These are phyloP conservation scores for Leptonema lineaticorne DNA, from an alignment of 1,140 invertebrate genomes.

Conservation along the genomic window DNA sequence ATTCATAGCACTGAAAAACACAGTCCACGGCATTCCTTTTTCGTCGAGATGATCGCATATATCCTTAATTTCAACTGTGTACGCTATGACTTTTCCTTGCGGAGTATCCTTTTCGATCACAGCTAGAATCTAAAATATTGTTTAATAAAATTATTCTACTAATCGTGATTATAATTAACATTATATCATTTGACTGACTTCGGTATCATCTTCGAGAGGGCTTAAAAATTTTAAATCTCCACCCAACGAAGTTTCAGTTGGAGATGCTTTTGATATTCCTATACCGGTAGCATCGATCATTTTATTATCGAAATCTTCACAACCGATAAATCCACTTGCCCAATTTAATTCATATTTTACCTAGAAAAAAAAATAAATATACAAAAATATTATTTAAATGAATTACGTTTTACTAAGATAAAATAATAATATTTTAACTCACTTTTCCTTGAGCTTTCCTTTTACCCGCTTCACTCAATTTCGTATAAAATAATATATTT, in stretches of 20 bases:
- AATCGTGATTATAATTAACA: not conserved
- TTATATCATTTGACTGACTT: not conserved
- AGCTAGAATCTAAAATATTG: slow-evolving; percentile 43
- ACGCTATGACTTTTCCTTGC: slow-evolving; percentile 46
- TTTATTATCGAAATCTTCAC: slow-evolving; percentile 29
- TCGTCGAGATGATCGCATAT: slow-evolving; percentile 46
- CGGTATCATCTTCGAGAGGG: not conserved
- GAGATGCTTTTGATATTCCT: slow-evolving; percentile 27
- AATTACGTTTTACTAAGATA: too few relatives aligned
- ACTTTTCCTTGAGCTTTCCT: slow-evolving; percentile 37
- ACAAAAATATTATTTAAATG: not conserved
- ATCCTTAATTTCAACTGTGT: slow-evolving; percentile 39
- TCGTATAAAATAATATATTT: not conserved
- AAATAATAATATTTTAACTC: not conserved
- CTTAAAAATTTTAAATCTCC: not conserved
- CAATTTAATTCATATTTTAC: slow-evolving; percentile 33
- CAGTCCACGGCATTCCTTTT: slow-evolving; percentile 46
- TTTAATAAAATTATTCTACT: not conserved
- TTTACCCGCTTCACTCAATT: slow-evolving; percentile 10
- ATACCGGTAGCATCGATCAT: slow-evolving; percentile 17
- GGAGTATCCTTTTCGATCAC: slow-evolving; percentile 46
- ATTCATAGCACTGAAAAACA: slow-evolving; percentile 44
- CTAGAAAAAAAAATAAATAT: not conserved
- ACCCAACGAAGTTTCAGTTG: slow-evolving; percentile 16
- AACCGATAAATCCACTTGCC: slow-evolving; percentile 18